phyloP scores from a whole-genome alignment of 2,797 vertebrate species.

The Epinephelus awoara region DNA sequence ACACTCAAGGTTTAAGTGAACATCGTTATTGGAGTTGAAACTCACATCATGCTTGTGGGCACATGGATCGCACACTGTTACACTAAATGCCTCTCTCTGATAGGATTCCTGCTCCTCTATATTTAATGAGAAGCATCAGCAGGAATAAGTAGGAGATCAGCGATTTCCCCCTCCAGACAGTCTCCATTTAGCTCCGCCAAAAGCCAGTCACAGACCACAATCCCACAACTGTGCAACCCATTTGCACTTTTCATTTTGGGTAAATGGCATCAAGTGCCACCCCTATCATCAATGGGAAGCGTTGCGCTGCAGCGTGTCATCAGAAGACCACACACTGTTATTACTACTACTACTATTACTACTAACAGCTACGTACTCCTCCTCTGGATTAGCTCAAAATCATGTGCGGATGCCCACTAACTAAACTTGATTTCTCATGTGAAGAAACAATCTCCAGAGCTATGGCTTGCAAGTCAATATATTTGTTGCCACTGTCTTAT shows the following conservation, averaged over 20 bases:
- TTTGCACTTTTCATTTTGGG: slow-evolving; percentile 45
- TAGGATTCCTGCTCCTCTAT: slow-evolving; percentile 68
- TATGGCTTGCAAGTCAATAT: no score
- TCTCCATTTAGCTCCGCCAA: slow-evolving; percentile 58
- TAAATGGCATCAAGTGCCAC: slow-evolving; percentile 12
- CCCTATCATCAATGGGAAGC: no score
- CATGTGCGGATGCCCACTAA: no score
- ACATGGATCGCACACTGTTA: slow-evolving; percentile 64
- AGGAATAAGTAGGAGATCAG: slow-evolving; percentile 59
- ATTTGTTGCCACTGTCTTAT: no score
- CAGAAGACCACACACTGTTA: no score
- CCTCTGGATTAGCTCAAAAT: no score
- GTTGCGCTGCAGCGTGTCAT: no score
- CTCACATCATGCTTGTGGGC: slow-evolving; percentile 50
- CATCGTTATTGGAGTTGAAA: slow-evolving; percentile 67
- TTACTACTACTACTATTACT: no score
- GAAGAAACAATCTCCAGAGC: no score
- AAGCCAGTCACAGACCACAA: slow-evolving; percentile 44
- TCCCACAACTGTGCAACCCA: slow-evolving; percentile 32
- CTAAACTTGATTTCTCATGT: no score
- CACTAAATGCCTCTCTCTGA: slow-evolving; percentile 54
- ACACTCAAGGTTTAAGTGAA: slow-evolving; percentile 44
- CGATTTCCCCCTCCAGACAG: slow-evolving; percentile 51
- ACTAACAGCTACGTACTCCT: no score
- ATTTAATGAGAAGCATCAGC: slow-evolving; percentile 60